Evolutionary conservation across 2,113 vertebrate species (phyloP), one percentile per base, ranked within the genome.

Genomic region (Hystrix cristata): DNA sequence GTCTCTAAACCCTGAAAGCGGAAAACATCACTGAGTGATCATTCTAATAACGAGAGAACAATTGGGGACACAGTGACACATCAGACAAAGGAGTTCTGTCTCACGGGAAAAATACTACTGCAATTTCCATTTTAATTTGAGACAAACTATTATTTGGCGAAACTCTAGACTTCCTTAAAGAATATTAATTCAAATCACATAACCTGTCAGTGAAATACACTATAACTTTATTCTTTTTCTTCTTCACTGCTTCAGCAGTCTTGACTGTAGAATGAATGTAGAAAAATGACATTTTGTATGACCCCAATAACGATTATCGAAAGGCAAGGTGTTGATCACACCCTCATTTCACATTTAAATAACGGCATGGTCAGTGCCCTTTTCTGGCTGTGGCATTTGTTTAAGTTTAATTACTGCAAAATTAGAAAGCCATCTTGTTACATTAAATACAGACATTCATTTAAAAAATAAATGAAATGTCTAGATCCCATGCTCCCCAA

Each of bases 71-170:
- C 93, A 53, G 34, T 97, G 97, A 97, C 97, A 98, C 85, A 94
- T 97, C 81, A 96, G 94, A 98, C 95, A 98, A 98, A 98, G 93
- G 94, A 94, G 25, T 84, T n/a, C 12, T 94, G 95, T 95, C 97
- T 90, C 48, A 87, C 13, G 84, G 60, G 34, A 91, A 96, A 93
- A 97, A 87, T 87, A 97, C 92, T 95, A 91, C 92, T 15, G 34
- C n/a, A 9, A 88, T 97, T 98, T 98, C 94, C 96, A 98, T 96
- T 97, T 97, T 95, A 97, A 97, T 95, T 98, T 98, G 94, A 97
- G 91, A 62, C 95, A 79, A 98, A 97, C 85, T 98, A 85, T 97
- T 74, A 94, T 74, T 98, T 98, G 94, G 60, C 91, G 90, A 96
- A 93, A 90, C 69, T 92, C 90, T 91, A 74, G 67, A 95, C 80